Conservation (phyloP, 1,140 invertebrate genomes). For the Archegozetes longisetosus region DNA sequence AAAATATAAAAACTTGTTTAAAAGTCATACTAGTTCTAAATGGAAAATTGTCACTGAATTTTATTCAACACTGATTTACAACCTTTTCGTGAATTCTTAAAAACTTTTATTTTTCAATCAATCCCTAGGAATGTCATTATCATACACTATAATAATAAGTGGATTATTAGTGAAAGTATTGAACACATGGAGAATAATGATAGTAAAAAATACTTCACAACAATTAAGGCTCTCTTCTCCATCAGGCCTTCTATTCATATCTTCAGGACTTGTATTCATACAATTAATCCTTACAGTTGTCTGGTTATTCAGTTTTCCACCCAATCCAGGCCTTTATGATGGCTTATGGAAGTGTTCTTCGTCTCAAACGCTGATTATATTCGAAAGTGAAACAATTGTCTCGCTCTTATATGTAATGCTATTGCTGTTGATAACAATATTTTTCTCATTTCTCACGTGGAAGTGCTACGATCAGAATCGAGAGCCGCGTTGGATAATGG, state of each 20-base stretch:
- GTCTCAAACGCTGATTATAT: constrained; percentile 22
- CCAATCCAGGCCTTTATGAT: constrained; percentile 22
- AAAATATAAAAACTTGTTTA: no score
- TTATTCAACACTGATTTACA: no score
- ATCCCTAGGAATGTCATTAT: constrained; percentile 26
- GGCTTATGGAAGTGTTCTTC: constrained; percentile 25
- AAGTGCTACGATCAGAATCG: constrained; percentile 27
- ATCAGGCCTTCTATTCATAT: constrained; percentile 30
- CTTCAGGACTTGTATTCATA: constrained; percentile 29
- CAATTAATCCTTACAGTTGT: constrained; percentile 33
- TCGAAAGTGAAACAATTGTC: constrained; percentile 33
- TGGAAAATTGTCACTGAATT: no score
- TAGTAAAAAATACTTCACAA: constrained; percentile 25
- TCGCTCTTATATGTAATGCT: constrained; percentile 35
- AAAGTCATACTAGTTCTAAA: no score
- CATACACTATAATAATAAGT: constrained; percentile 33
- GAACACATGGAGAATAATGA: constrained; percentile 29
- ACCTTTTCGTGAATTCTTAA: no score
- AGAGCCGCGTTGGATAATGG: constrained; percentile 35
- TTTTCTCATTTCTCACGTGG: constrained; percentile 32
- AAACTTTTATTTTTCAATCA: no score
- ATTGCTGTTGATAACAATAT: constrained; percentile 29
- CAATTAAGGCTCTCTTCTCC: constrained; percentile 26
- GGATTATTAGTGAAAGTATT: constrained; percentile 35
- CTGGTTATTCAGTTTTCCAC: constrained; percentile 32